Percentiles rank a stretch among this genome's conserved stretches.
Evolutionary conservation across 2,797 vertebrate genomes (phyloP).

Genomic region (Miichthys miiuy): DNA sequence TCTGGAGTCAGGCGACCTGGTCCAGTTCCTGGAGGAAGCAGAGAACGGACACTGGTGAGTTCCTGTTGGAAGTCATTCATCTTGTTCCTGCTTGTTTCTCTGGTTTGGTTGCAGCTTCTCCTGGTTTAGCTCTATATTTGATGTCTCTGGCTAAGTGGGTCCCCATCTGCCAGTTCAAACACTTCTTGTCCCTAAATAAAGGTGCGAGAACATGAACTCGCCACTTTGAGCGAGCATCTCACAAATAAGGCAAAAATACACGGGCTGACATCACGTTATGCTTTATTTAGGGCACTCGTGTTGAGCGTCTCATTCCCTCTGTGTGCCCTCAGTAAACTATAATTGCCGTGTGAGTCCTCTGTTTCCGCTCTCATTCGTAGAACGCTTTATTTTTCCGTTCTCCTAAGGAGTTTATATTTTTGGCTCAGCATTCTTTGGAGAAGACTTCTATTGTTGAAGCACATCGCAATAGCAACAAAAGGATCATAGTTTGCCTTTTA

Average conservation of each 20-base stretch:
- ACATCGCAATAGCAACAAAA: constrained; percentile 5
- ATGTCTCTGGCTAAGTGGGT: neutral
- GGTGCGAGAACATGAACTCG: constrained; percentile 13
- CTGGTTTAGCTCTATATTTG: neutral
- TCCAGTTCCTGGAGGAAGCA: constrained; percentile 89
- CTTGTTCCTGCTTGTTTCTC: neutral
- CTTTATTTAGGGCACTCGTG: constrained; percentile 10
- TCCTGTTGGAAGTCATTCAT: neutral
- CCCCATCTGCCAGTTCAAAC: constrained; percentile 24
- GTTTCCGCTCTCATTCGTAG: neutral
- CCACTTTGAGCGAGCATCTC: constrained; percentile 17
- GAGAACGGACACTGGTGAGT: constrained; percentile 88
- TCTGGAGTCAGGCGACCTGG: constrained; percentile 86
- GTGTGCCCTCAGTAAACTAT: constrained; percentile 21
- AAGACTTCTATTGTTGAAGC: neutral
- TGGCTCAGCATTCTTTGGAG: constrained; percentile 9
- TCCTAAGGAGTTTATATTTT: neutral
- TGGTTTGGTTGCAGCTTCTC: constrained; percentile 1
- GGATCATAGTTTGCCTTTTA: neutral
- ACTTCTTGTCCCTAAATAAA: constrained; percentile 3
- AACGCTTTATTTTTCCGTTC: neutral
- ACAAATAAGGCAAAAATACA: constrained; percentile 33
- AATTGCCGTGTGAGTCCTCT: constrained; percentile 1
- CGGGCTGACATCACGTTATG: neutral
- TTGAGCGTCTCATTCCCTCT: constrained; percentile 5